Evolutionary conservation across 23 tunicate species (phyloP).

Genomic region (Diplosoma virens): DNA sequence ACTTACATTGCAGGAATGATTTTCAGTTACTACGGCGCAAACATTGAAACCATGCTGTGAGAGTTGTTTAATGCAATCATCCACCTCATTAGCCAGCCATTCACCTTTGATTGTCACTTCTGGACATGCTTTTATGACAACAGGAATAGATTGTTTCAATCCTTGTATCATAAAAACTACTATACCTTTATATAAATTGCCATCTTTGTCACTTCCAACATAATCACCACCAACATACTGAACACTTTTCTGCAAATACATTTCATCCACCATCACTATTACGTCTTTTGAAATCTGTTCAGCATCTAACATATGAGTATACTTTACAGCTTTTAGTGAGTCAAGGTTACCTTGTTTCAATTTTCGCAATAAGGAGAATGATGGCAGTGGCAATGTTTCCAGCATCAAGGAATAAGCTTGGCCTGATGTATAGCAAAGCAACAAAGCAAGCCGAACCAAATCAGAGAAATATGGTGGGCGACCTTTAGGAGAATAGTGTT

Average conservation of each 20-base stretch:
- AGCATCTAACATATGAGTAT: too few relatives aligned
- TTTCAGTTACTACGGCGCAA: slow-evolving; percentile 14
- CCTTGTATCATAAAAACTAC: slow-evolving; percentile 32
- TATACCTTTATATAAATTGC: slow-evolving; percentile 4
- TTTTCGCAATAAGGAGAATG: slow-evolving; percentile 14
- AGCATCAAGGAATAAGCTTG: slow-evolving; percentile 19
- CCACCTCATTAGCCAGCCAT: slow-evolving; percentile 21
- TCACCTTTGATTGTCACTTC: slow-evolving; percentile 8
- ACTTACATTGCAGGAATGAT: slow-evolving; percentile 19
- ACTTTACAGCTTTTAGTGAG: slow-evolving; percentile 24
- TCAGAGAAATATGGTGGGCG: slow-evolving; percentile 23
- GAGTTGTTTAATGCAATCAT: neutral
- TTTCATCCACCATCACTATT: slow-evolving; percentile 19
- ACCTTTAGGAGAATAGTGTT: slow-evolving; percentile 4
- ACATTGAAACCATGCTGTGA: slow-evolving; percentile 12
- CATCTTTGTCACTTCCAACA: slow-evolving; percentile 13
- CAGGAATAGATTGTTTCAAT: slow-evolving; percentile 1
- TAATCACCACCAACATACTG: neutral
- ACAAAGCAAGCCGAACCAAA: slow-evolving; percentile 2
- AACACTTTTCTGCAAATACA: slow-evolving; percentile 26
- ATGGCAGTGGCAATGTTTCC: slow-evolving; percentile 17
- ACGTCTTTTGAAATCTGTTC: slow-evolving; percentile 4
- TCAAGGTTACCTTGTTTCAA: slow-evolving; percentile 15
- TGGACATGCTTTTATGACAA: slow-evolving; percentile 9
- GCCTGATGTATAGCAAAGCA: slow-evolving; percentile 22